Base-by-base conservation (phyloP, 2,888 invertebrate genomes). In the Mythimna lalbum region DNA sequence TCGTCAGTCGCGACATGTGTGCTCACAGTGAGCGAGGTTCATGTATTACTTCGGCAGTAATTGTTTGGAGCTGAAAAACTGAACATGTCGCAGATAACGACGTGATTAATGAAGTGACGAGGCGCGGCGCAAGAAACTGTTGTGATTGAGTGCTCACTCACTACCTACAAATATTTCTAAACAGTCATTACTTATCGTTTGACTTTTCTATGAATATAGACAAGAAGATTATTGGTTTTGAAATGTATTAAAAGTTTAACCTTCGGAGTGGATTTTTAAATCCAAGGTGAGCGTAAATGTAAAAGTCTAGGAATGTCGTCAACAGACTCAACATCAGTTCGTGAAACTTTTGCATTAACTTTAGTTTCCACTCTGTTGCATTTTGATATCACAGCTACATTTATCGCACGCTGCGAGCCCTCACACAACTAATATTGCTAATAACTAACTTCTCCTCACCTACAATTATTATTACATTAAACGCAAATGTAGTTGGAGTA, bases 401-500 rank as follows among this genome's bases (percentile, higher is more conserved):
- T 39, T 31, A 33, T 53, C 12, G 36, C 53, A 27, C 50, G 10
- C 50, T 33, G 19, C 21, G 49, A 27, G 4, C 23, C 4, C 19
- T 10, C 31, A 19, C 17, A 17, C 10, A 21, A 19, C 33, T 57
- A 31, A 53, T 23, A 61, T 27, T 17, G 12, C 56, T 57, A 39
- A 70, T 65, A 39, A 33, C 50, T 21, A 47, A 21, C 52, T 39
- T 56, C 23, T 31, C 57, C 27, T 39, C 56, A 49, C 36, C 50
- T 36, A 76, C 55, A 27, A 68, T 73, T 56, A 63, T 73, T 56
- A 63, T 19, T 36, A 47, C 52, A 65, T 55, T n/a, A 76, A 61
- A 53, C 68, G 52, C 60, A 56, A 60, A 69, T 75, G 55, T 65
- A 65, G 50, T 75, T 65, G 47, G 50, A 57, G 52, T 73, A 68